phyloP scores from a whole-genome alignment of 1,140 invertebrate genomes.

The Nasonia vitripennis region DNA sequence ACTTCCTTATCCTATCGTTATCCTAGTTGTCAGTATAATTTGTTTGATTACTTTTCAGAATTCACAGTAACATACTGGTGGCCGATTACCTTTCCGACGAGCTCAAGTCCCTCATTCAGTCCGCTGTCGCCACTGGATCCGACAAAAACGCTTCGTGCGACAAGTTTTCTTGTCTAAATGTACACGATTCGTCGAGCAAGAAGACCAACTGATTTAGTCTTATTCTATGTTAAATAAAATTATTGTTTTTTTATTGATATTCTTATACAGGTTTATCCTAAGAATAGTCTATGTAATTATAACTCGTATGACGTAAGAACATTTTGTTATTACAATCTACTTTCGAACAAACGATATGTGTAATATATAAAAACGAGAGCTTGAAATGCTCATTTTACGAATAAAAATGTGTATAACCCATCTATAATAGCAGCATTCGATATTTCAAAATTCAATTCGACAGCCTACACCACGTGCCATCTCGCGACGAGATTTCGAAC shows the following conservation, averaged over 20 bases:
- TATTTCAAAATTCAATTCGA: constrained; percentile 10
- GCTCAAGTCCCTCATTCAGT: constrained; percentile 66
- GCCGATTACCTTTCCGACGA: constrained; percentile 58
- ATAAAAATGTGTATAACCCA: not conserved
- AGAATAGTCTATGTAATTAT: not conserved
- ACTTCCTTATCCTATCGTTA: too few species aligned
- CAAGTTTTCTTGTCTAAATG: constrained; percentile 45
- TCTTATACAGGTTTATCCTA: not conserved
- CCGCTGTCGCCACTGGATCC: constrained; percentile 66
- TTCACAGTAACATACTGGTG: constrained; percentile 64
- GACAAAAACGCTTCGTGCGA: constrained; percentile 48
- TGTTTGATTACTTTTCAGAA: constrained; percentile 57
- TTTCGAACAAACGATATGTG: not conserved
- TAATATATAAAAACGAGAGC: not conserved
- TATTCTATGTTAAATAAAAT: not conserved
- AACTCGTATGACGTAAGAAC: not conserved
- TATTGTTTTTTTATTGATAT: not conserved
- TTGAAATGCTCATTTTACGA: not conserved
- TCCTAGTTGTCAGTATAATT: too few species aligned
- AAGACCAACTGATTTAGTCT: constrained; percentile 19
- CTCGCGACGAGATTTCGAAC: not conserved
- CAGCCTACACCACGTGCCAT: not conserved
- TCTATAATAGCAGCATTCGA: not conserved
- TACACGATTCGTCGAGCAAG: constrained; percentile 23
- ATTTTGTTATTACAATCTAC: not conserved